A percentile compares a stretch with the other conserved stretches of the same genome.
Evolutionary conservation across 2,888 invertebrate genomes (phyloP).

Genomic region (Philaethria dido): DNA sequence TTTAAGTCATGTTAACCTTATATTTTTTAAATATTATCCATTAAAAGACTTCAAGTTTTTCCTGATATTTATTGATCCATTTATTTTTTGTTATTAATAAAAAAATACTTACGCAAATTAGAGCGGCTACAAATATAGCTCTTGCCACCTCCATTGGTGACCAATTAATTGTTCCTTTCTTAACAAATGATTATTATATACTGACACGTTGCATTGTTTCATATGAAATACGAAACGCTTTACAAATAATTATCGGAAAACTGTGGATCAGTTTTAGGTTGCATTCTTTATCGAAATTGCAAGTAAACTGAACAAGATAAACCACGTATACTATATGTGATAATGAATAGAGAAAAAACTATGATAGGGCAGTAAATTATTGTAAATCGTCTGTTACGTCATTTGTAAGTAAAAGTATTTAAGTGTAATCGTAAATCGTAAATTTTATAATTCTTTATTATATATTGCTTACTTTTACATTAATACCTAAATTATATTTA

Average conservation of each 20-base stretch:
- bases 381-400: background rate
- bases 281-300: conserved; percentile 46
- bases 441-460: background rate
- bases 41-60: too few relatives aligned
- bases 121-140: conserved; percentile 56
- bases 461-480: background rate
- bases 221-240: conserved; percentile 37
- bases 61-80: too few relatives aligned
- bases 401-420: background rate
- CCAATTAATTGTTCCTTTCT: conserved; percentile 50
- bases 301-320: conserved; percentile 42
- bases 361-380: background rate
- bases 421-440: background rate
- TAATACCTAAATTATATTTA: background rate
- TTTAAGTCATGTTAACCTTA: too few relatives aligned
- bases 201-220: conserved; percentile 54
- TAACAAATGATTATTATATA: conserved; percentile 60
- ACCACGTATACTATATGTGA: conserved; percentile 39
- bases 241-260: conserved; percentile 45
- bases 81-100: background rate
- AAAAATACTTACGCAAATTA: conserved; percentile 60
- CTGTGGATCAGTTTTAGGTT: conserved; percentile 38
- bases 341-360: conserved; percentile 16
- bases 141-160: conserved; percentile 61
- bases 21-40: too few relatives aligned